Base-by-base conservation (phyloP, 2,113 vertebrate species). In the Scomber japonicus region DNA sequence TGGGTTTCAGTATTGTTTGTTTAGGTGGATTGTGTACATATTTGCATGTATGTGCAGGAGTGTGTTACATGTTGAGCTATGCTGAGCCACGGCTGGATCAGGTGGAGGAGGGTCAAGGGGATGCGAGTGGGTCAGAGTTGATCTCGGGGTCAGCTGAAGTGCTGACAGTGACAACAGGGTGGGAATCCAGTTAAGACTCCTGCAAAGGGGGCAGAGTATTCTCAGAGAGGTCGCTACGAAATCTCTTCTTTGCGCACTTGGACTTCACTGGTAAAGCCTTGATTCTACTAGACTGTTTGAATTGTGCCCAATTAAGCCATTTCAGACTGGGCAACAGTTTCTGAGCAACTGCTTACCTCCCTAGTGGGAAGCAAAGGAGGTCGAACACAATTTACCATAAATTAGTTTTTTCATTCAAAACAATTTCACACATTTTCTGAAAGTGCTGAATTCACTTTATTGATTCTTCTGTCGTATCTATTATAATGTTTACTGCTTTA, bases 121-220 rank as follows among this genome's bases (percentile, higher is more conserved):
- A 75, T 66, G 75, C 70, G 48, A 46, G 11, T 60, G 75, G 81
- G 85, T 90, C 84, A 85, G 46, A 69, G 84, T 78, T 74, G 71
- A 83, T 48, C 53, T 45, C 1, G 11, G 67, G 80, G 77, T 76
- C 55, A 21, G 57, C 31, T 19, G 49, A 84, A 65, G 50, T 55
- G 84, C 86, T 75, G 66, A 80, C 65, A 35, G 21, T 50, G 53
- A 61, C 55, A 68, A 49, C 54, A 2, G 57, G 69, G 53, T 35
- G 65, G 46, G 66, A 69, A 59, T 65, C 49, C 15, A 48, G 70
- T 62, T 57, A 27, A 62, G 72, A 50, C 66, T 75, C 82, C 74
- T 31, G 57, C 53, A n/a, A 63, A 49, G 51, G 40, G 82, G 86
- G 89, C 79, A 85, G 81, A 78, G 72, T 90, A 75, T 87, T 91